Evolutionary conservation across 2,797 vertebrate species (phyloP).

Genomic region (Menidia menidia): DNA sequence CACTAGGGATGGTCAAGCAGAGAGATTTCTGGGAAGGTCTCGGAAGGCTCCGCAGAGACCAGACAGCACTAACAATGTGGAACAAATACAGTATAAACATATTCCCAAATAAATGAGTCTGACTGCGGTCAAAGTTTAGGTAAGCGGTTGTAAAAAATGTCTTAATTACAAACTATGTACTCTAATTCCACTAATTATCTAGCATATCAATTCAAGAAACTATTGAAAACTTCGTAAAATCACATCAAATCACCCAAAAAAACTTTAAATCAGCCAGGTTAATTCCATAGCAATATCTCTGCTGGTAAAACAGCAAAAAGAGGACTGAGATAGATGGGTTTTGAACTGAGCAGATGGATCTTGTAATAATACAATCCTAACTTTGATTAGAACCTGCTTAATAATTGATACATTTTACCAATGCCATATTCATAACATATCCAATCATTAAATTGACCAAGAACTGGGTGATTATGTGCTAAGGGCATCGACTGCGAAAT

Average conservation of each 20-base stretch:
- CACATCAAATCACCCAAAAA: too few relatives aligned
- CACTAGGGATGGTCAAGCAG: conserved; percentile 15
- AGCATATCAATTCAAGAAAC: not conserved
- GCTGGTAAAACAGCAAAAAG: not conserved
- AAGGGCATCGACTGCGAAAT: conserved; percentile 15
- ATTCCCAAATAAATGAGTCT: not conserved
- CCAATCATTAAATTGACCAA: conserved; percentile 10
- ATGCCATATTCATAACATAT: conserved; percentile 3
- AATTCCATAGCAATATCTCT: not conserved
- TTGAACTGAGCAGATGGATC: not conserved
- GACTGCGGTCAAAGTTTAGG: not conserved
- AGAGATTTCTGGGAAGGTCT: conserved; percentile 29
- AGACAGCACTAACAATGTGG: not conserved
- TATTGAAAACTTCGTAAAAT: not conserved
- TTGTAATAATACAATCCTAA: not conserved
- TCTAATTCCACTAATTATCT: not conserved
- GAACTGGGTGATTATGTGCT: conserved; percentile 23
- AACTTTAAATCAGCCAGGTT: too few relatives aligned
- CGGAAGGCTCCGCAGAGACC: conserved; percentile 16
- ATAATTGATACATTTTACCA: conserved; percentile 3
- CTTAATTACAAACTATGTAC: not conserved
- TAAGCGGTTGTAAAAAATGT: not conserved
- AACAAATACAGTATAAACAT: not conserved
- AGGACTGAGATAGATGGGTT: not conserved
- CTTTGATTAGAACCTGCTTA: conserved; percentile 2